Percentiles rank a stretch among this genome's conserved stretches.
phyloP scores from a whole-genome alignment of 2,888 invertebrate genomes.

The Cloeon dipterum region DNA sequence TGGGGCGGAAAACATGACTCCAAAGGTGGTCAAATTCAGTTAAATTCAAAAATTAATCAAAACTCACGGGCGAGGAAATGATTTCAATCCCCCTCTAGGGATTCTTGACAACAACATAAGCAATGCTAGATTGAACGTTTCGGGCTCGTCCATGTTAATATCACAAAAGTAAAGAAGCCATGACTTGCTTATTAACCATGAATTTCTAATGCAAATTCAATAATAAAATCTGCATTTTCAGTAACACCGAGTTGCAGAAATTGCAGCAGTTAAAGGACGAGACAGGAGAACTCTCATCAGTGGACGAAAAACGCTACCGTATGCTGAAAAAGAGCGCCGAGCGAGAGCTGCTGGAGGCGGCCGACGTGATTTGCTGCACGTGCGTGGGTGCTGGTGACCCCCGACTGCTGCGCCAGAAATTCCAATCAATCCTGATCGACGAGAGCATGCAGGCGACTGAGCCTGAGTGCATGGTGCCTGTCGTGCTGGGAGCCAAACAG shows the following conservation, averaged over 20 bases:
- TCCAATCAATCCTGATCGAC: conserved; percentile 89
- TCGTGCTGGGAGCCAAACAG: conserved; percentile 80
- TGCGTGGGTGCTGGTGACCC: conserved; percentile 98
- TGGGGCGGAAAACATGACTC: too few species aligned
- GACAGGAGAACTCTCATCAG: conserved; percentile 87
- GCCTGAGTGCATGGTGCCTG: conserved; percentile 98
- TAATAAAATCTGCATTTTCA: conserved; percentile 8
- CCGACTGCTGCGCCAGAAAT: conserved; percentile 74
- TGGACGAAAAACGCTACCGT: conserved; percentile 85
- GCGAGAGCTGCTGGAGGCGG: conserved; percentile 73
- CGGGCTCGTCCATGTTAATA: too few species aligned
- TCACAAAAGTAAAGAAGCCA: too few species aligned
- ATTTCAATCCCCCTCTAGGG: too few species aligned
- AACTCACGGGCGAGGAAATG: too few species aligned
- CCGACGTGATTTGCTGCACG: conserved; percentile 97
- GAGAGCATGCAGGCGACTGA: conserved; percentile 95
- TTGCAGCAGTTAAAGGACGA: conserved; percentile 93
- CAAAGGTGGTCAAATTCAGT: too few species aligned
- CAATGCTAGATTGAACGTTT: too few species aligned
- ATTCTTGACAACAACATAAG: too few species aligned
- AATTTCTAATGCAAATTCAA: too few species aligned
- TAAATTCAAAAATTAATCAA: too few species aligned
- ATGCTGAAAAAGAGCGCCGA: conserved; percentile 78
- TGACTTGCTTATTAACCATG: too few species aligned
- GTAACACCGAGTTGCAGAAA: conserved; percentile 76